Evolutionary conservation across 1,140 invertebrate species (phyloP).

Genomic region (Ips typographus): DNA sequence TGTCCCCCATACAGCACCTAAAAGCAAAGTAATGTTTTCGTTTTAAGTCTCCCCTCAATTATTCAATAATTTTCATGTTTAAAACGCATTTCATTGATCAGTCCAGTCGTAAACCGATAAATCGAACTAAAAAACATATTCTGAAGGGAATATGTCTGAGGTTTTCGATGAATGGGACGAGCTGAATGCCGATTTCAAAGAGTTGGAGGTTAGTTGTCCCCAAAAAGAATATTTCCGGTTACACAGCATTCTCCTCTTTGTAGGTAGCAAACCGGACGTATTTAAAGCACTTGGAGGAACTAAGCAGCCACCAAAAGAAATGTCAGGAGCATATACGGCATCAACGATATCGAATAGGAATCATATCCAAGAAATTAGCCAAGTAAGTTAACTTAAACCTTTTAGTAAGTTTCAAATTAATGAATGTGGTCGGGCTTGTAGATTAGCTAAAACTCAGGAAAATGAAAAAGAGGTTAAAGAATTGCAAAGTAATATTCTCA

Average conservation of each 20-base stretch:
- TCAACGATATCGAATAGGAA: conserved; percentile 83
- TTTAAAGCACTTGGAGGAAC: conserved; percentile 78
- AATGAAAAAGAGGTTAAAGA: conserved; percentile 57
- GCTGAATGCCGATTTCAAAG: conserved; percentile 72
- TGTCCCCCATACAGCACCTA: too few relatives aligned
- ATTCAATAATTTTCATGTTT: too few relatives aligned
- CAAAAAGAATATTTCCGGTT: background rate
- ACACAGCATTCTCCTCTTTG: conserved; percentile 43
- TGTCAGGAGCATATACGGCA: conserved; percentile 86
- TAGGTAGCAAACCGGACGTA: conserved; percentile 81
- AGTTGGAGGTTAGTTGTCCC: conserved; percentile 62
- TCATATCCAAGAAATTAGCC: conserved; percentile 77
- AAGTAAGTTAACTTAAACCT: conserved; percentile 56
- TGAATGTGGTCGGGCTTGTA: conserved; percentile 39
- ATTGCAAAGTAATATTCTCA: conserved; percentile 72
- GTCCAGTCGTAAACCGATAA: too few relatives aligned
- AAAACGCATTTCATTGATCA: too few relatives aligned
- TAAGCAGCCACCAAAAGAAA: conserved; percentile 81
- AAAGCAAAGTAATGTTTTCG: too few relatives aligned
- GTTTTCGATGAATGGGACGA: conserved; percentile 73
- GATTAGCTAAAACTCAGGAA: conserved; percentile 54
- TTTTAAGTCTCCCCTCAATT: too few relatives aligned
- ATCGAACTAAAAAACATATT: too few relatives aligned
- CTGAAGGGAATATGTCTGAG: conserved; percentile 39
- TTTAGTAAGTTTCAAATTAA: conserved; percentile 8